Evolutionary conservation across 2,888 invertebrate species (phyloP), one percentile per base, ranked within the genome.

Genomic region (Drosophila macrothrix): DNA sequence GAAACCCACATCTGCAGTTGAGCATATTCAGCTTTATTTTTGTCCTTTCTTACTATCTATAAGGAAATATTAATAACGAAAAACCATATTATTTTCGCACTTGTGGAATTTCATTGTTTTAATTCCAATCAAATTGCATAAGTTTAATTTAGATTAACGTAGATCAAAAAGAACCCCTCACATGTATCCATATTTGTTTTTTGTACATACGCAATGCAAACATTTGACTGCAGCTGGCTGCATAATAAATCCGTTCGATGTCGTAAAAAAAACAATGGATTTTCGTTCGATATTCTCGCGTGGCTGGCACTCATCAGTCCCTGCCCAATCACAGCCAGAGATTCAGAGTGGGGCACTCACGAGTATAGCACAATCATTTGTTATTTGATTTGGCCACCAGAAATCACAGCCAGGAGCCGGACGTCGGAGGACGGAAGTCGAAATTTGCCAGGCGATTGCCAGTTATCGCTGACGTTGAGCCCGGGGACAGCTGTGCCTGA

Each of bases 351-450:
- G 35, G 54, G 16, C 60, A 60, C 52, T 65, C 70, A 33, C 67
- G 46, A 58, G 25, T 66, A 68, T 65, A 65, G 63, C 62, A 74
- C 77, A 86, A 84, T 84, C 82, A 87, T 87, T 84, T 84, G 87
- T 84, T 87, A 84, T 84, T 84, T 82, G 87, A 84, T 86, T 84
- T 87, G 80, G 54, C 74, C 82, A 76, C 60, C 78, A 58, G 67
- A 63, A 67, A 67, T 63, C 70, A 39, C 64, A 43, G 56, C 9
- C 62, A 43, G 58, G 22, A 37, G 60, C 10, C 28, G 28, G 64
- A 39, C 58, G 52, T 9, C 2, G 55, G 35, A 37, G 39, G 49
- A 55, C 81, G 78, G 84, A 83, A 81, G 72, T 67, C 74, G 78
- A 81, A 83, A 84, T 78, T 83, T 78, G 56, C 73, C 70, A 70